phyloP scores from a whole-genome alignment of 1,140 invertebrate genomes.

The Tigriopus japonicus region DNA sequence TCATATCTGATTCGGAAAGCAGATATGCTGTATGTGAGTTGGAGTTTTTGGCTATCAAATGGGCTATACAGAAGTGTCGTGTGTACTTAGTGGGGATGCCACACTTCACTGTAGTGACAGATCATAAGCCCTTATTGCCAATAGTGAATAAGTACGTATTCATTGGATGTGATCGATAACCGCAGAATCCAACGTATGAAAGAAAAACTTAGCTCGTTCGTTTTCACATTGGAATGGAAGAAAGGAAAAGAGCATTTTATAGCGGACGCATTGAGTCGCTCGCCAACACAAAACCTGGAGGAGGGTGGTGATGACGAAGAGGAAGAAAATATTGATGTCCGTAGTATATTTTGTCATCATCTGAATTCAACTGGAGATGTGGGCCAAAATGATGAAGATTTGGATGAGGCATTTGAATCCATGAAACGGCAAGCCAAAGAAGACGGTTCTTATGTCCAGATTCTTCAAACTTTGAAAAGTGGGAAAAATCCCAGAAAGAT shows the following conservation, averaged over 20 bases:
- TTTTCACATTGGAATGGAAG: not conserved
- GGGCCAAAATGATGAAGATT: not conserved
- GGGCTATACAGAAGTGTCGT: too few species aligned
- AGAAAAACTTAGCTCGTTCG: not conserved
- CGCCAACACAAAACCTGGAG: too few species aligned
- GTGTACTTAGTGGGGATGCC: too few species aligned
- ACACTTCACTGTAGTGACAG: too few species aligned
- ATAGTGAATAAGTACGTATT: too few species aligned
- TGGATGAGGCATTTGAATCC: not conserved
- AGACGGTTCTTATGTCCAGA: not conserved
- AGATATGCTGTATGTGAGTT: too few species aligned
- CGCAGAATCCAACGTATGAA: not conserved
- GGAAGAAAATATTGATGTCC: too few species aligned
- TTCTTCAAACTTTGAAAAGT: not conserved
- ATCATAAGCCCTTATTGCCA: too few species aligned
- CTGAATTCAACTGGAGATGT: not conserved
- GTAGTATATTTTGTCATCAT: too few species aligned
- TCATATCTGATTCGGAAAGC: constrained; percentile 17
- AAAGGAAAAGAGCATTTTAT: not conserved
- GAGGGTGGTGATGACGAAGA: not conserved
- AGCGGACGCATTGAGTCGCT: not conserved
- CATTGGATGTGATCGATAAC: constrained; percentile 19
- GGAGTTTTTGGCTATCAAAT: too few species aligned
- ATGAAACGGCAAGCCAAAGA: not conserved
- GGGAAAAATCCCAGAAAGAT: not conserved